Percentiles rank a stretch among this genome's conserved stretches.
Conservation (phyloP, 2,113 vertebrate genomes). For the Poeciliopsis occidentalis region DNA sequence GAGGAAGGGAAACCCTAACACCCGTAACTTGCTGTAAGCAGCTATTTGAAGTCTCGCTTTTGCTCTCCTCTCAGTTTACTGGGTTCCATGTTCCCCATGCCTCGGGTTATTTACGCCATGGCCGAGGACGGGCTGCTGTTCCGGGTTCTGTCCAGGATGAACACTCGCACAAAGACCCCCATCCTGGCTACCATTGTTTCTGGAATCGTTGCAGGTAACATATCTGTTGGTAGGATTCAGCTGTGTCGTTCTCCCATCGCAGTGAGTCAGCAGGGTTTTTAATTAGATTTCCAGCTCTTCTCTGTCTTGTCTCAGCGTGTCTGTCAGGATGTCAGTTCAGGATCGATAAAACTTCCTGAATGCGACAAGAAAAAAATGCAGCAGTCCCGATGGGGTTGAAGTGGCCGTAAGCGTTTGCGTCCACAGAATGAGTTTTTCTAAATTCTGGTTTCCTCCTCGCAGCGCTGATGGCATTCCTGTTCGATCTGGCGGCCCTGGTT, state of each 20-base stretch:
- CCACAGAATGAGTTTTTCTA: not conserved
- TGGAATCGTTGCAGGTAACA: slow-evolving; percentile 86
- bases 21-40: too few species aligned
- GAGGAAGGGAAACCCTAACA: slow-evolving; percentile 20
- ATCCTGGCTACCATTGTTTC: slow-evolving; percentile 87
- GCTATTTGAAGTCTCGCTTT: not conserved
- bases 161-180: slow-evolving; percentile 87
- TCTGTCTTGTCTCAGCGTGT: slow-evolving; percentile 2
- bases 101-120: slow-evolving; percentile 96
- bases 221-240: not conserved
- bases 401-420: not conserved
- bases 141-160: slow-evolving; percentile 82
- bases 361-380: not conserved
- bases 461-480: slow-evolving; percentile 93
- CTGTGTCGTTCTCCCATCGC: not conserved
- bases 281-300: not conserved
- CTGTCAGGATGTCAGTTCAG: not conserved
- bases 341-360: slow-evolving; percentile 13
- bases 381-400: not conserved
- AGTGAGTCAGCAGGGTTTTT: not conserved
- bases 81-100: slow-evolving; percentile 98
- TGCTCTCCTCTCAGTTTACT: slow-evolving; percentile 81
- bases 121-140: slow-evolving; percentile 94
- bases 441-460: slow-evolving; percentile 14
- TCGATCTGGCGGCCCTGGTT: slow-evolving; percentile 90